phyloP scores from a whole-genome alignment of 2,113 vertebrate genomes.

The Channa maculata region DNA sequence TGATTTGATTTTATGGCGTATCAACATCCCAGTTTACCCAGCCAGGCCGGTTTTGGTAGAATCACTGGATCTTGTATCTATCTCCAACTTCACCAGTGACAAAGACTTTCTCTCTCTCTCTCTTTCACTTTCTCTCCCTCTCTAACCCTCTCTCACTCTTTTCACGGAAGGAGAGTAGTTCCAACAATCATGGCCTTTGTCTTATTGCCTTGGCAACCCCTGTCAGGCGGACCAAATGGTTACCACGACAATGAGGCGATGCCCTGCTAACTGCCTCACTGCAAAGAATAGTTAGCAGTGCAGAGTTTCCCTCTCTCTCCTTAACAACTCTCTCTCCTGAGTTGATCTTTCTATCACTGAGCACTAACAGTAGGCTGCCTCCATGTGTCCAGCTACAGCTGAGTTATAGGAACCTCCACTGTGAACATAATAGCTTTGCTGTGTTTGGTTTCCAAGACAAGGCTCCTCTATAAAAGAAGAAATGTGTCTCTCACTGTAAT shows the following conservation, averaged over 20 bases:
- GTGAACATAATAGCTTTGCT: constrained; percentile 64
- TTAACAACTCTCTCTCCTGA: constrained; percentile 16
- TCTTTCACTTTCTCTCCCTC: constrained; percentile 56
- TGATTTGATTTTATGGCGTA: constrained; percentile 42
- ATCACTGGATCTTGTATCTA: constrained; percentile 80
- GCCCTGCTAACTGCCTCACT: constrained; percentile 79
- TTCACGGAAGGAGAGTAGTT: constrained; percentile 78
- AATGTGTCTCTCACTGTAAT: constrained; percentile 55
- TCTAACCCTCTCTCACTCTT: constrained; percentile 63
- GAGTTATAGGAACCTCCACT: constrained; percentile 71
- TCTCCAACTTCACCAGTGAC: constrained; percentile 81
- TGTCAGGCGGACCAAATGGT: constrained; percentile 80
- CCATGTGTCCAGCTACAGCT: constrained; percentile 57
- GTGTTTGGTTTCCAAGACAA: constrained; percentile 72
- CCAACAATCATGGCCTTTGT: constrained; percentile 84
- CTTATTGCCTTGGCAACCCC: constrained; percentile 81
- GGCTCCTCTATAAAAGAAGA: constrained; percentile 52
- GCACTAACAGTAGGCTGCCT: constrained; percentile 67
- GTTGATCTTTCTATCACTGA: constrained; percentile 64
- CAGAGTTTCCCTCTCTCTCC: constrained; percentile 28
- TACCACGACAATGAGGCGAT: constrained; percentile 81
- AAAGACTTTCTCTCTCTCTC: constrained; percentile 78
- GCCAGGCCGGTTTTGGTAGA: constrained; percentile 65
- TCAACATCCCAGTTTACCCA: constrained; percentile 50
- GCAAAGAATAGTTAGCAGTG: constrained; percentile 70